phyloP scores from a whole-genome alignment of 2,797 vertebrate genomes.

The Heteromormyrus szaboi region DNA sequence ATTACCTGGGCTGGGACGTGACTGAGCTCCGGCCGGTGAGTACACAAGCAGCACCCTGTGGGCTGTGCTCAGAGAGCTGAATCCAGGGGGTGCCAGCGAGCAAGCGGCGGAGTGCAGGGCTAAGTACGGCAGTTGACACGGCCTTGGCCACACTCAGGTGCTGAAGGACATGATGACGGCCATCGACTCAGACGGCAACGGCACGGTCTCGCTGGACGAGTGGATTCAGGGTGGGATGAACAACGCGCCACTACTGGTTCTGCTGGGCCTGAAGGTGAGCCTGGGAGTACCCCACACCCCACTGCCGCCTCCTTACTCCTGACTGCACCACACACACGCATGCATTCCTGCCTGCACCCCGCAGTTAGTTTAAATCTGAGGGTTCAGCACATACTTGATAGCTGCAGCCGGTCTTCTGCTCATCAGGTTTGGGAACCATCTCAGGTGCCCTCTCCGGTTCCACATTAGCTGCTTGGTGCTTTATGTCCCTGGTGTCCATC shows the following conservation, averaged over 20 bases:
- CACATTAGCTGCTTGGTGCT: background rate
- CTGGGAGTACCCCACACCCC: background rate
- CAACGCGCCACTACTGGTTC: slow-evolving; percentile 80
- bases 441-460: background rate
- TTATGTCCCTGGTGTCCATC: background rate
- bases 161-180: slow-evolving; percentile 85
- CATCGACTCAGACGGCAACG: slow-evolving; percentile 78
- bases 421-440: background rate
- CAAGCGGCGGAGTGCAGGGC: background rate
- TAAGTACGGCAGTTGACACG: background rate
- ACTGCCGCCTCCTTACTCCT: background rate
- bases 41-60: background rate
- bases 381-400: background rate
- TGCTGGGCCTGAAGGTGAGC: slow-evolving; percentile 75
- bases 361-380: background rate
- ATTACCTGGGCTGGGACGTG: slow-evolving; percentile 87
- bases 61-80: no score
- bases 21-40: slow-evolving; percentile 79
- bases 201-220: slow-evolving; percentile 76
- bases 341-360: background rate
- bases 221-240: slow-evolving; percentile 87
- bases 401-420: background rate
- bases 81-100: background rate
- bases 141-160: slow-evolving; percentile 54
- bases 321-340: background rate